phyloP scores from a whole-genome alignment of 1,140 invertebrate genomes.

The Lysiphlebus fabarum region DNA sequence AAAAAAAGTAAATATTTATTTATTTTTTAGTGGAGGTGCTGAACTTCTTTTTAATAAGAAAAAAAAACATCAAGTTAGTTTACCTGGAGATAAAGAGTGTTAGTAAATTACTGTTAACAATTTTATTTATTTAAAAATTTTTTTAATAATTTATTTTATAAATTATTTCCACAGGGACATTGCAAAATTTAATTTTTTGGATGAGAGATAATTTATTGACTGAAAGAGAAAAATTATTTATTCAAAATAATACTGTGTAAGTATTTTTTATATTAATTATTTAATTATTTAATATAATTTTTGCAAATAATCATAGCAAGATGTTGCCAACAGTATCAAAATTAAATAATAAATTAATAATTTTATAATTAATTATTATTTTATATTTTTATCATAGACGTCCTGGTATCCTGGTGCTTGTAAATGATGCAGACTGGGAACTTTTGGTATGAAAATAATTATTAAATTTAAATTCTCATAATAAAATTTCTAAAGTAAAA shows the following conservation, averaged over 20 bases:
- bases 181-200: conserved; percentile 73
- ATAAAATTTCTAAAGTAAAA: not conserved
- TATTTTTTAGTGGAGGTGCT: conserved; percentile 73
- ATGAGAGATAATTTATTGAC: conserved; percentile 80
- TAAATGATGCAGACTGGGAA: conserved; percentile 94
- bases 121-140: too few relatives aligned
- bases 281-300: too few relatives aligned
- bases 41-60: conserved; percentile 82
- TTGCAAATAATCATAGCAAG: too few relatives aligned
- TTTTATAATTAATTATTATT: not conserved
- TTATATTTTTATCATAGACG: conserved; percentile 60
- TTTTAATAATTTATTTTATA: too few relatives aligned
- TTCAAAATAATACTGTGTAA: conserved; percentile 79
- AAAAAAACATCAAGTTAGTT: conserved; percentile 67
- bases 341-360: too few relatives aligned
- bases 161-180: conserved; percentile 65
- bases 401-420: conserved; percentile 86
- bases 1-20: conserved; percentile 3
- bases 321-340: too few relatives aligned
- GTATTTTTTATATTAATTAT: conserved; percentile 37
- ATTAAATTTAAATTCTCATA: not conserved
- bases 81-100: conserved; percentile 60
- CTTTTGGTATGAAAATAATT: conserved; percentile 61
- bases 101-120: conserved; percentile 38
- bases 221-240: conserved; percentile 85